A percentile compares a stretch with the other conserved stretches of the same genome.
Conservation (phyloP, 2,797 vertebrate species). For the Natrix natrix region DNA sequence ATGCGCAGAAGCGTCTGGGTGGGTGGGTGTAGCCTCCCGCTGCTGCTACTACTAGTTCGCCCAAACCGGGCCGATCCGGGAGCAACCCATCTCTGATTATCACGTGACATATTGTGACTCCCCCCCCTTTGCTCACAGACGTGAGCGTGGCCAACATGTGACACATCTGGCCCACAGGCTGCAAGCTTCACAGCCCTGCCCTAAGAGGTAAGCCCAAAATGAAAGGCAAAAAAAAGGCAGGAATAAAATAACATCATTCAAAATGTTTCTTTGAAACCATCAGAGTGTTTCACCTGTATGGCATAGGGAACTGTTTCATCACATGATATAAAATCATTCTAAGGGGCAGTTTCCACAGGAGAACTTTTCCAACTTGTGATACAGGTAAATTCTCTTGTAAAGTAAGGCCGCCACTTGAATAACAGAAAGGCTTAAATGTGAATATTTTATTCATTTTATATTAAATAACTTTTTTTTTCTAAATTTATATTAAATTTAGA, state of each 20-base stretch:
- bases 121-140: too few species aligned
- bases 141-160: too few species aligned
- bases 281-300: neutral
- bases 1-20: too few species aligned
- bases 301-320: neutral
- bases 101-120: too few species aligned
- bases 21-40: too few species aligned
- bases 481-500: neutral
- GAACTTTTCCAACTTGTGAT: neutral
- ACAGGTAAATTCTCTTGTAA: neutral
- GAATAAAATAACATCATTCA: neutral
- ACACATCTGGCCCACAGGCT: too few species aligned
- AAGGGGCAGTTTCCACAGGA: neutral
- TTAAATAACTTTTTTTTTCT: neutral
- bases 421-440: neutral
- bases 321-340: neutral
- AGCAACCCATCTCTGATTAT: too few species aligned
- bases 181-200: too few species aligned
- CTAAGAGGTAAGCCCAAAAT: neutral
- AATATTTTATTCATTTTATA: neutral
- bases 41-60: too few species aligned
- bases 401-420: neutral
- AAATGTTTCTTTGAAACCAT: neutral
- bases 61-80: too few species aligned
- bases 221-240: neutral